phyloP scores from a whole-genome alignment of 1,140 invertebrate species.

The Pachypsylla venusta region DNA sequence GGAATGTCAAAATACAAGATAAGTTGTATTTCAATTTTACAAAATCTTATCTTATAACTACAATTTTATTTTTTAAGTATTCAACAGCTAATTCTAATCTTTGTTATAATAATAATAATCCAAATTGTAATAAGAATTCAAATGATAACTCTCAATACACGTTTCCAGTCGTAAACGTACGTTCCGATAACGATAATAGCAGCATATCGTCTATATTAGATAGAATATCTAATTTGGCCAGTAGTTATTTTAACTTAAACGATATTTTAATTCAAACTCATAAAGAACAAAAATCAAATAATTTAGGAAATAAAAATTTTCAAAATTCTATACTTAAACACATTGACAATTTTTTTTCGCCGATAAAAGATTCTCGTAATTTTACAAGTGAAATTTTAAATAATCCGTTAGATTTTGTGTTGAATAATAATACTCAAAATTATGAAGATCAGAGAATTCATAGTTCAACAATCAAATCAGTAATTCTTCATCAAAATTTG shows the following conservation, averaged over 20 bases:
- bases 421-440: too few relatives aligned
- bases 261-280: neutral
- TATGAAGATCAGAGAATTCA: too few relatives aligned
- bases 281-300: neutral
- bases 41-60: neutral
- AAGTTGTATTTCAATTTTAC: neutral
- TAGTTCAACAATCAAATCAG: too few relatives aligned
- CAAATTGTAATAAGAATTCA: slow-evolving; percentile 5
- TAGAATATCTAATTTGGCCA: neutral
- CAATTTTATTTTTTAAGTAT: neutral
- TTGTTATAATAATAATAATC: neutral
- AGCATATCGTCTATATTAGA: neutral
- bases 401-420: too few relatives aligned
- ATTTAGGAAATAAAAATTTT: neutral
- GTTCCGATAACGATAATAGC: neutral
- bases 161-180: too few relatives aligned
- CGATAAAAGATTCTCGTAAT: too few relatives aligned
- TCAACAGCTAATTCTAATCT: neutral
- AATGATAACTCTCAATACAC: too few relatives aligned
- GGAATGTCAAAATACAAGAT: neutral
- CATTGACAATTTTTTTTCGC: too few relatives aligned
- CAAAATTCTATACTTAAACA: too few relatives aligned
- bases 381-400: too few relatives aligned
- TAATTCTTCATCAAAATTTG: too few relatives aligned
- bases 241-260: neutral